Conservation (phyloP, 2,113 vertebrate genomes). For the Gobius niger region DNA sequence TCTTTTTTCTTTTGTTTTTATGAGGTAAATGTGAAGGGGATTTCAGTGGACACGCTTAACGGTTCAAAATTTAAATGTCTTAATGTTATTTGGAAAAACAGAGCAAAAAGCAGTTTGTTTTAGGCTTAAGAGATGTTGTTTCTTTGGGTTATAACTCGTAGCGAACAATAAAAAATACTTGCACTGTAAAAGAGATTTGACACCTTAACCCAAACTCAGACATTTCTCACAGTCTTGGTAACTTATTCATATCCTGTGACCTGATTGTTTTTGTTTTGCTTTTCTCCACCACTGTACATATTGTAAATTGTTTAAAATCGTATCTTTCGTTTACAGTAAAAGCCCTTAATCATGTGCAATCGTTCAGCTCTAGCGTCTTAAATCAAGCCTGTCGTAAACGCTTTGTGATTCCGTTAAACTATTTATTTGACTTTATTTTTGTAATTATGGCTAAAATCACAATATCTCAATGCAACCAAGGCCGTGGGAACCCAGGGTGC, state of each 20-base stretch:
- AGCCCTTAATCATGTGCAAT: background rate
- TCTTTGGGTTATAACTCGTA: too few relatives aligned
- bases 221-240: too few relatives aligned
- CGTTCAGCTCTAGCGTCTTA: background rate
- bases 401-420: background rate
- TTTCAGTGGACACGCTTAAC: too few relatives aligned
- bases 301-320: background rate
- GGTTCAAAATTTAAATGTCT: too few relatives aligned
- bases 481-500: too few relatives aligned
- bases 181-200: too few relatives aligned
- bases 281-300: background rate
- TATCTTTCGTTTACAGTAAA: background rate
- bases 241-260: background rate
- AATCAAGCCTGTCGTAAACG: background rate
- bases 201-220: too few relatives aligned
- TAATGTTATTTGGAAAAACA: too few relatives aligned
- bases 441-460: background rate
- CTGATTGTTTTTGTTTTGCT: background rate
- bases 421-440: background rate
- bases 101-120: too few relatives aligned
- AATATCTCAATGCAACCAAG: background rate
- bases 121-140: too few relatives aligned
- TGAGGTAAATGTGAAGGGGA: background rate
- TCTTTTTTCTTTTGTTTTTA: background rate
- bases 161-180: too few relatives aligned